These are phyloP conservation scores for Pedicia rivosa DNA, from an alignment of 2,888 invertebrate genomes.

Conservation along the genomic window DNA sequence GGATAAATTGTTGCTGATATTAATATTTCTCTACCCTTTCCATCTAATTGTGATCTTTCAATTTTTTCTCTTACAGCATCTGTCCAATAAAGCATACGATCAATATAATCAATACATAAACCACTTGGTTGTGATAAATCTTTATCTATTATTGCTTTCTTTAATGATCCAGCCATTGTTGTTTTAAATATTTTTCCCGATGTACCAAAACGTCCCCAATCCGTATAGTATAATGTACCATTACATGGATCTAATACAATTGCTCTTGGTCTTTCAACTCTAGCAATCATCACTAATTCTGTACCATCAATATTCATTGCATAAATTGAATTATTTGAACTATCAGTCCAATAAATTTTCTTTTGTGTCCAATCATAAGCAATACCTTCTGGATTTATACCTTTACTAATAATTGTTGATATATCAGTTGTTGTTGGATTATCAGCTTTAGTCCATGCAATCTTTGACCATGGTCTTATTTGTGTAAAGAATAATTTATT, in stretches of 20 bases:
- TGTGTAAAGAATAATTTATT: constrained; percentile 83
- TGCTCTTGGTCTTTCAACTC: constrained; percentile 85
- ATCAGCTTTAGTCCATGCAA: constrained; percentile 62
- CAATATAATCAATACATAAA: constrained; percentile 88
- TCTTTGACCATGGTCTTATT: constrained; percentile 79
- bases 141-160: constrained; percentile 73
- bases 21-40: constrained; percentile 66
- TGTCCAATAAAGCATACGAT: constrained; percentile 89
- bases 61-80: constrained; percentile 93
- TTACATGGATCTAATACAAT: constrained; percentile 95
- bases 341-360: constrained; percentile 96
- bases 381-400: constrained; percentile 84
- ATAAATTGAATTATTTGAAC: constrained; percentile 84
- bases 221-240: constrained; percentile 88
- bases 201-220: constrained; percentile 88
- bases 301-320: constrained; percentile 85
- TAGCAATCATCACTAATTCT: constrained; percentile 78
- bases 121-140: constrained; percentile 92
- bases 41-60: constrained; percentile 79
- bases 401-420: constrained; percentile 53
- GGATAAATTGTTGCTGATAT: constrained; percentile 89
- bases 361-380: constrained; percentile 97
- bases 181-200: constrained; percentile 88
- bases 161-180: constrained; percentile 91
- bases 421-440: constrained; percentile 46